Evolutionary conservation across 37 sponge, comb jelly and placozoan genomes (phyloP), one percentile per base, ranked within the genome.

Genomic region (Tethya wilhelma): DNA sequence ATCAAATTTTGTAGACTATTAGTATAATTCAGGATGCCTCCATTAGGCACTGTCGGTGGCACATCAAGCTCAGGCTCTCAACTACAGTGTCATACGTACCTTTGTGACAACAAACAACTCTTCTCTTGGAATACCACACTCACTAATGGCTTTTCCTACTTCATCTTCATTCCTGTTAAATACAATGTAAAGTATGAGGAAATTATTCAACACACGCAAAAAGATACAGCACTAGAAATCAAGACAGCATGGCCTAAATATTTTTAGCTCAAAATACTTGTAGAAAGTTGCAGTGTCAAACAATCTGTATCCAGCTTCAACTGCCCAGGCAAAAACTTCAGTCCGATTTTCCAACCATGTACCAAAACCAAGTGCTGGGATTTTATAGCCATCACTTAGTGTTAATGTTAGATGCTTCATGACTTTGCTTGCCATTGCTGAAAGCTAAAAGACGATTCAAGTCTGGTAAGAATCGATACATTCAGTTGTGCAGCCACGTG

Each of bases 311-410:
- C 95, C 91, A 42, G 33, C 43, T 43, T 90, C 38, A 9, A 94
- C 64, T n/a, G 91, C 80, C 31, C 60, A 41, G 4, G 53, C 68
- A 25, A 82, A 64, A 37, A 80, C 75, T 46, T 79, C 7, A 77
- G 29, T 25, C 22, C 73, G 34, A 49, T 1, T 20, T 38, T n/a
- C n/a, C n/a, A 67, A 71, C 37, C 73, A 90, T 37, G 78, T 78
- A 42, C 95, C 95, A 1, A 94, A 63, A 0, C 95, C 95, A 9
- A 94, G 75, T 7, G 77, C 64, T 11, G 95, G 95, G 8, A 94
- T 87, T 22, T 26, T 75, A 25, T 34, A 72, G 33, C 94, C 94
- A 64, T 94, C 88, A 1, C 44, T 66, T 22, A 94, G 73, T 22
- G 17, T 38, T 36, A 11, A n/a, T 11, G 33, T 38, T 1, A 65